Evolutionary conservation across 1,140 invertebrate species (phyloP).

Genomic region (Bombus haemorrhoidalis): DNA sequence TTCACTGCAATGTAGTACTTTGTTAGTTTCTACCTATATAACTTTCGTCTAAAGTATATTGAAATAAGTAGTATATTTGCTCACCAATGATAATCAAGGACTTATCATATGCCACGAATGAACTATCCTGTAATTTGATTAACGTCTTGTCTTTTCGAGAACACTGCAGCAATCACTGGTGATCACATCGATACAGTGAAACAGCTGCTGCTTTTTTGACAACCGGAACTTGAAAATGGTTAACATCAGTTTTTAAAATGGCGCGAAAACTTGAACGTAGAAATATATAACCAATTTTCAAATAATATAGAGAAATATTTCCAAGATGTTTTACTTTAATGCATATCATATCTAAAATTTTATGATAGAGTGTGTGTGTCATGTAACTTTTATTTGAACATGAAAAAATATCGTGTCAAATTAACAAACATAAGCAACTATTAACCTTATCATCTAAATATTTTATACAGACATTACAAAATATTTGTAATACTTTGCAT

Average conservation of each 20-base stretch:
- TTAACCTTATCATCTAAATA: background rate
- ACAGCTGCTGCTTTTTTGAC: slow-evolving; percentile 48
- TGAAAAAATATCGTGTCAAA: background rate
- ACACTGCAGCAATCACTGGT: slow-evolving; percentile 27
- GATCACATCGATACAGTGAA: slow-evolving; percentile 33
- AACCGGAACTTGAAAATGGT: slow-evolving; percentile 31
- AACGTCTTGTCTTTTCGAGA: background rate
- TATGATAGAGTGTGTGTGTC: background rate
- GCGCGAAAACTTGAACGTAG: slow-evolving; percentile 25
- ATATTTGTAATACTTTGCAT: background rate
- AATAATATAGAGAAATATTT: too few species aligned
- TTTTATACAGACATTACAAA: background rate
- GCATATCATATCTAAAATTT: background rate
- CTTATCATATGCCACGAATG: background rate
- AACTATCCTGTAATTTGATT: background rate
- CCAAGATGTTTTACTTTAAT: background rate
- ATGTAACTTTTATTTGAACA: background rate
- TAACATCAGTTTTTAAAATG: background rate
- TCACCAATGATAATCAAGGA: slow-evolving; percentile 27
- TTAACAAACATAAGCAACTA: background rate
- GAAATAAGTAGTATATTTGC: background rate
- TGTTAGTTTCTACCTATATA: background rate
- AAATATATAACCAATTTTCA: too few species aligned
- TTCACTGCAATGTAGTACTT: slow-evolving; percentile 42
- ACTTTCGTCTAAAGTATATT: background rate